phyloP scores from a whole-genome alignment of 2,113 vertebrate species.

The Megaceryle torquata region DNA sequence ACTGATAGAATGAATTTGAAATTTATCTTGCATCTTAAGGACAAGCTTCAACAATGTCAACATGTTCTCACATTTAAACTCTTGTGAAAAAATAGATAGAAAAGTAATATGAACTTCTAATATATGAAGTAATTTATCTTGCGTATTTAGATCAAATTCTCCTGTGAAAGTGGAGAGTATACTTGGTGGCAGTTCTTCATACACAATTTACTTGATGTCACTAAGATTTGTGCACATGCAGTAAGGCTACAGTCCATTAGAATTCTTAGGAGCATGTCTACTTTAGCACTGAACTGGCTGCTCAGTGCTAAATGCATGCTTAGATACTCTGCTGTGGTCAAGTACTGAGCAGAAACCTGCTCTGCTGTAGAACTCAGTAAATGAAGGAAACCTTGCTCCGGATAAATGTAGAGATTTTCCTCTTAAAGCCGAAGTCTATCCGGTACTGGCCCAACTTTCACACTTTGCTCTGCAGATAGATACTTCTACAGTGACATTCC shows the following conservation, averaged over 20 bases:
- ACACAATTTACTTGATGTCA: neutral
- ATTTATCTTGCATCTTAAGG: slow-evolving; percentile 65
- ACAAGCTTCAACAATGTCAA: slow-evolving; percentile 56
- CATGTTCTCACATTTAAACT: slow-evolving; percentile 37
- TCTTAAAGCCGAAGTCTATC: neutral
- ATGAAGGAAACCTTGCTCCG: neutral
- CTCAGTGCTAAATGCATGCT: neutral
- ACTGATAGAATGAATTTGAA: slow-evolving; percentile 45
- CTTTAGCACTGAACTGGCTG: neutral
- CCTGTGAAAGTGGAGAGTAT: neutral
- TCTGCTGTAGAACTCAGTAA: neutral
- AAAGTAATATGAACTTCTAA: neutral
- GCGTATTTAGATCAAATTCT: neutral
- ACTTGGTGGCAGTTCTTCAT: neutral
- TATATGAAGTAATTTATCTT: neutral
- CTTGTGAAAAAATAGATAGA: neutral
- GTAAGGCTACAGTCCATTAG: neutral
- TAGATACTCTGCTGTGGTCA: neutral
- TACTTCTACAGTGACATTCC: neutral
- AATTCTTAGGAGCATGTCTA: neutral
- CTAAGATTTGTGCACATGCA: neutral
- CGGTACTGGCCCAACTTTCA: neutral
- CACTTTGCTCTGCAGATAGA: neutral
- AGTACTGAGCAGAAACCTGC: neutral
- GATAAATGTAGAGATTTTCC: neutral